Evolutionary conservation across 92 coral and sea anemone genomes (phyloP).

Genomic region (Porites evermanni): DNA sequence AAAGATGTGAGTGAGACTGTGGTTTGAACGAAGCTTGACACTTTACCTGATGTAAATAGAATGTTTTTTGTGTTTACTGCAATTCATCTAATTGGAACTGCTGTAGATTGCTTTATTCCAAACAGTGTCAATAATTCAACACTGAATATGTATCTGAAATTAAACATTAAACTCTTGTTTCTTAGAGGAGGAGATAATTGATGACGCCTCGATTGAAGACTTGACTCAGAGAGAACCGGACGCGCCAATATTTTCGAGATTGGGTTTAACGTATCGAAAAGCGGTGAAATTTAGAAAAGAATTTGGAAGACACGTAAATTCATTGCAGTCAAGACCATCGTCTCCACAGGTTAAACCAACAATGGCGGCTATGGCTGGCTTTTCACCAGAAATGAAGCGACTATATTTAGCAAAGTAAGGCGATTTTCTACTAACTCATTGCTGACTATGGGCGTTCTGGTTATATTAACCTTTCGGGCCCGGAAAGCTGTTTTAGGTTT

Average conservation of each 20-base stretch:
- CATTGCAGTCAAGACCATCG: slow-evolving; percentile 23
- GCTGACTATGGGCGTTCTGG: too few species aligned
- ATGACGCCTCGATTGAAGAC: slow-evolving; percentile 37
- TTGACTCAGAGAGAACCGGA: slow-evolving; percentile 26
- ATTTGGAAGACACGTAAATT: slow-evolving; percentile 22
- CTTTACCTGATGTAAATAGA: neutral
- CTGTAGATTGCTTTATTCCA: neutral
- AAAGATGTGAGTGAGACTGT: too few species aligned
- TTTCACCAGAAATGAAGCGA: slow-evolving; percentile 35
- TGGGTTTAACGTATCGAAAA: slow-evolving; percentile 45
- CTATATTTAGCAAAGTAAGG: slow-evolving; percentile 43
- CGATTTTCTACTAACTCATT: too few species aligned
- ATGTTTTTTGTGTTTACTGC: slow-evolving; percentile 6
- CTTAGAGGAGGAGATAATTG: slow-evolving; percentile 53
- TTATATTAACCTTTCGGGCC: too few species aligned
- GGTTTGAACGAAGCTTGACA: too few species aligned
- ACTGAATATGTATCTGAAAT: too few species aligned
- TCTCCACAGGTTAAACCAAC: slow-evolving; percentile 50
- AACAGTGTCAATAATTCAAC: too few species aligned
- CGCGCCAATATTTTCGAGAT: slow-evolving; percentile 35
- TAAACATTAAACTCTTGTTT: slow-evolving; percentile 36
- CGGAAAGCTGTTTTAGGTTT: too few species aligned
- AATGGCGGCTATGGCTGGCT: slow-evolving; percentile 46
- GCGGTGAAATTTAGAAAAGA: slow-evolving; percentile 39
- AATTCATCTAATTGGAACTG: neutral